Evolutionary conservation across 2,888 invertebrate genomes (phyloP), one percentile per base, ranked within the genome.

Genomic region (Ectropis crepuscularia): DNA sequence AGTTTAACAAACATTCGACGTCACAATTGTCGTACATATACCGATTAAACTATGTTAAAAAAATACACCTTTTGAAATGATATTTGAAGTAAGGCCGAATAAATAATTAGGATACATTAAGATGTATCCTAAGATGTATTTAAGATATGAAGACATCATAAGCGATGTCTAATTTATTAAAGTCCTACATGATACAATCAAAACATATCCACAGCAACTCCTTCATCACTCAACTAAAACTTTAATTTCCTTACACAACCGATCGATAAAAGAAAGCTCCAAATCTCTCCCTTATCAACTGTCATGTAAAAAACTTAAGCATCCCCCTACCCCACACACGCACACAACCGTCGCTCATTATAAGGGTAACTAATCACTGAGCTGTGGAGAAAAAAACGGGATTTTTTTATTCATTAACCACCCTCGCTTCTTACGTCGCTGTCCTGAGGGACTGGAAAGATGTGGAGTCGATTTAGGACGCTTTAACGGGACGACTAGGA

Each of bases 341-440:
- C 84, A 86, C 83, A 88, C 83, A 79, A 77, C 79, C 82, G 83
- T 82, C 82, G 83, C 87, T 92, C 90, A 92, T 92, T 92, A 92
- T 85, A 82, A 87, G 92, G 90, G 91, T 92, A 92, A 92, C 92
- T 92, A 92, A 92, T 92, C 92, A 92, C 90, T 89, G 90, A 84
- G 87, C 87, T 87, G 86, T 82, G 86, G 86, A 89, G 86, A 82
- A 90, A 90, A 90, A 92, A 91, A 88, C 80, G 74, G 84, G 80
- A 78, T 91, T 92, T 92, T 92, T 92, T 93, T 92, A 92, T 92
- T 93, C 92, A 92, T 92, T 92, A 92, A 90, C 89, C 90, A 90
- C 91, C 91, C 92, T 87, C 89, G 58, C 71, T 85, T 85, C 90
- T 90, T 90, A 85, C 83, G 60, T 78, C 76, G 82, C 83, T 85